Percentiles rank a stretch among this genome's conserved stretches.
These are phyloP conservation scores for Agrotis segetum DNA, from an alignment of 2,888 invertebrate species.

Conservation along the genomic window DNA sequence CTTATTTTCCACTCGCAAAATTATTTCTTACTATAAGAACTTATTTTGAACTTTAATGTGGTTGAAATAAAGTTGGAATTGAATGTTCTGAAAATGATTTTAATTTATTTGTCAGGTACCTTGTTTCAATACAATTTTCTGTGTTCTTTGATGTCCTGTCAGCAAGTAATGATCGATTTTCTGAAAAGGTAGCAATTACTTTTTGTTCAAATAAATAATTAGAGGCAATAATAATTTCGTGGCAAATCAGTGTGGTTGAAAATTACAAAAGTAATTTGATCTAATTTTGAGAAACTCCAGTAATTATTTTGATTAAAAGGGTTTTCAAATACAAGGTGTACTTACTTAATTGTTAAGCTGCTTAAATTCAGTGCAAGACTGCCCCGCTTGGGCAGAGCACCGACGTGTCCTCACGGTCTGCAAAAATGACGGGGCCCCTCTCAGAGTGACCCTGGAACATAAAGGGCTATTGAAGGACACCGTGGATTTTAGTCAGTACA, in stretches of 20 bases:
- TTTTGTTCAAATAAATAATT: constrained; percentile 10
- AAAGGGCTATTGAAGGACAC: too few relatives aligned
- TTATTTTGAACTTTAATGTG: constrained; percentile 12
- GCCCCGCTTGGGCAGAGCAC: too few relatives aligned
- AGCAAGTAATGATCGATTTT: constrained; percentile 39
- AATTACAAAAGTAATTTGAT: constrained; percentile 26
- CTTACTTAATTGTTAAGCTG: too few relatives aligned
- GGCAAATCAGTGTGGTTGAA: neutral
- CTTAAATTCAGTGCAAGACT: too few relatives aligned
- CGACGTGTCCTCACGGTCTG: too few relatives aligned
- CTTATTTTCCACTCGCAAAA: constrained; percentile 36
- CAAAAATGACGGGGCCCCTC: too few relatives aligned
- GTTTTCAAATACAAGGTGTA: neutral
- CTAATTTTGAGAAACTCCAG: neutral
- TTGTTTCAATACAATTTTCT: constrained; percentile 37
- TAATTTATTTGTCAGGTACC: constrained; percentile 25
- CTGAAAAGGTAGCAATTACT: constrained; percentile 33
- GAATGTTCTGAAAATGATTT: neutral
- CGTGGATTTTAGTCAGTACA: too few relatives aligned
- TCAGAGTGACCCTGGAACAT: too few relatives aligned
- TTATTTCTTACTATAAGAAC: neutral
- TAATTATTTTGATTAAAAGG: constrained; percentile 25
- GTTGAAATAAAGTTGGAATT: constrained; percentile 8
- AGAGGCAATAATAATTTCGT: constrained; percentile 11
- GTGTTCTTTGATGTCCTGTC: constrained; percentile 47